Percentiles rank a stretch among this genome's conserved stretches.
Evolutionary conservation across 2,113 vertebrate species (phyloP).

Genomic region (Peromyscus californicus): DNA sequence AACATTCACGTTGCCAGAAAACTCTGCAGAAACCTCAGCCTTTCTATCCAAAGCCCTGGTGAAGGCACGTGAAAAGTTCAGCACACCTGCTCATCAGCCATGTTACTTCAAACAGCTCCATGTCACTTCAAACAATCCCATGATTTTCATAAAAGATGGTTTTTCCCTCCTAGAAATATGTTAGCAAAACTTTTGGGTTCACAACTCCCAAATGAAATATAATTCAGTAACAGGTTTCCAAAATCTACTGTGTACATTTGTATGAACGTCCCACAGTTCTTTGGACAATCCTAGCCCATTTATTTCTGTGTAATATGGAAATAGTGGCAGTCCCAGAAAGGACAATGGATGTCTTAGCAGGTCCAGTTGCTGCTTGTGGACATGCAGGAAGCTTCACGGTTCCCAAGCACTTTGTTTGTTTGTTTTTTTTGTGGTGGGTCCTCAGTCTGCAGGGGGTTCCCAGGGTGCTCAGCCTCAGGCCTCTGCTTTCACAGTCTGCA

Average conservation of each 20-base stretch:
- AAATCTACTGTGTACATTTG: neutral
- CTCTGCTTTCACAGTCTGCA: neutral
- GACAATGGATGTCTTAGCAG: neutral
- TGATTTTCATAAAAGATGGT: neutral
- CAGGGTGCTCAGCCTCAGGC: neutral
- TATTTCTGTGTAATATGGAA: neutral
- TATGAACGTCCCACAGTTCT: neutral
- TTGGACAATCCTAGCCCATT: neutral
- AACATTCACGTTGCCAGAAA: neutral
- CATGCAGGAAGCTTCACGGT: neutral
- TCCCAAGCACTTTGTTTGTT: neutral
- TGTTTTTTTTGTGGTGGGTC: neutral
- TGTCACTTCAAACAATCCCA: neutral
- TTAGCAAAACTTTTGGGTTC: slow-evolving; percentile 14
- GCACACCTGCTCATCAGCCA: neutral
- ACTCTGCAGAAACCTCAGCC: neutral
- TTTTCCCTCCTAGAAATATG: neutral
- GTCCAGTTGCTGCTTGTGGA: neutral
- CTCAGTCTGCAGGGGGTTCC: neutral
- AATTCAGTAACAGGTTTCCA: slow-evolving; percentile 2
- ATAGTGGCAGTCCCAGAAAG: neutral
- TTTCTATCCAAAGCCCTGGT: neutral
- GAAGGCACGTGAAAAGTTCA: neutral
- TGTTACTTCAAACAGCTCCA: neutral
- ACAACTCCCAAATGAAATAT: neutral